Conservation (phyloP, 2,797 vertebrate species). For the Poeciliopsis infans region DNA sequence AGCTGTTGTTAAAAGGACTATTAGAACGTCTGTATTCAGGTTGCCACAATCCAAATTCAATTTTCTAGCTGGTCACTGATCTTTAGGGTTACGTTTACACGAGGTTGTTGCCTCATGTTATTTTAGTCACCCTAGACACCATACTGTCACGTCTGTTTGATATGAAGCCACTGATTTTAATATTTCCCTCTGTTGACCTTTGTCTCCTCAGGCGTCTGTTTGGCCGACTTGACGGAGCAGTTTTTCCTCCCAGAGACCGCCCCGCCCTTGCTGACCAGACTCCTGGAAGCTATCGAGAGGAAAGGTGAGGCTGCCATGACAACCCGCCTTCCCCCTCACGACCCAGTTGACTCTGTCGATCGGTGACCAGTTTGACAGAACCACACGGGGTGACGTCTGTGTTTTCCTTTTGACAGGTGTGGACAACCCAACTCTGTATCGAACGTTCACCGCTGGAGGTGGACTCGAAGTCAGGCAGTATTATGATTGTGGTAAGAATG, state of each 20-base stretch:
- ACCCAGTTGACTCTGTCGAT: neutral
- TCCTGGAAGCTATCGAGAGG: slow-evolving; percentile 91
- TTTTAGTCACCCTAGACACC: neutral
- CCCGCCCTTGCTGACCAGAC: slow-evolving; percentile 86
- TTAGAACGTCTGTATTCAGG: neutral
- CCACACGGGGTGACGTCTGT: neutral
- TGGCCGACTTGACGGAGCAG: slow-evolving; percentile 92
- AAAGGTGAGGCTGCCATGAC: slow-evolving; percentile 85
- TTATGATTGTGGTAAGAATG: slow-evolving; percentile 88
- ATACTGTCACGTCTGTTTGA: no score
- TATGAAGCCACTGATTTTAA: neutral
- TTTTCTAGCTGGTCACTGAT: no score
- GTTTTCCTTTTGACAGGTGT: slow-evolving; percentile 79
- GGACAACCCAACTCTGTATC: slow-evolving; percentile 91
- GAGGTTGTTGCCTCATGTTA: no score
- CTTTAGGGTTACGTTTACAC: no score
- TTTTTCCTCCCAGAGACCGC: slow-evolving; percentile 89
- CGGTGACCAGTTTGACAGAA: slow-evolving; percentile 1
- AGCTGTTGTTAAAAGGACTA: neutral
- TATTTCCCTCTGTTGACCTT: neutral
- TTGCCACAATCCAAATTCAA: no score
- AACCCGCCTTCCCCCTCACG: neutral
- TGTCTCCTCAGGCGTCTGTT: slow-evolving; percentile 68
- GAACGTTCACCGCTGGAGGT: slow-evolving; percentile 87
- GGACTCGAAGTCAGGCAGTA: slow-evolving; percentile 90